phyloP scores from a whole-genome alignment of 2,797 vertebrate genomes.

The Anguilla marmorata region DNA sequence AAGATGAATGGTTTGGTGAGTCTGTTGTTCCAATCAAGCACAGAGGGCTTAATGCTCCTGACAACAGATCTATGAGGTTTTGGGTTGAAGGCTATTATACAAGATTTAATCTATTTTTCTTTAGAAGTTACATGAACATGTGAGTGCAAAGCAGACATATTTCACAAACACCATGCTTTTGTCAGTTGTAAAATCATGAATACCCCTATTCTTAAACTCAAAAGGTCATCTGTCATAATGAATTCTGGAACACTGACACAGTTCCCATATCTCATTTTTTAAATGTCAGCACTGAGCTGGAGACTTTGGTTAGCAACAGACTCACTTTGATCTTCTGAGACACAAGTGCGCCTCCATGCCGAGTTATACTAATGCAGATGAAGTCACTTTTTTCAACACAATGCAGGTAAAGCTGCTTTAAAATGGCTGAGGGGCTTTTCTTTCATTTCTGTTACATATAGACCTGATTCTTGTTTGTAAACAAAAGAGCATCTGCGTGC shows the following conservation, averaged over 20 bases:
- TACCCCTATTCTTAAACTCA: slow-evolving; percentile 48
- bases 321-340: slow-evolving; percentile 45
- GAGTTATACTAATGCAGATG: slow-evolving; percentile 20
- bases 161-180: slow-evolving; percentile 43
- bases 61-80: not conserved
- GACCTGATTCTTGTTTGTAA: too few relatives aligned
- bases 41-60: not conserved
- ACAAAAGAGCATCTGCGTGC: too few relatives aligned
- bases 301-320: slow-evolving; percentile 40
- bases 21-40: slow-evolving; percentile 21
- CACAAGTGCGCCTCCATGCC: slow-evolving; percentile 23
- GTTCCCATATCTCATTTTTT: slow-evolving; percentile 47
- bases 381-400: slow-evolving; percentile 27
- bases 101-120: slow-evolving; percentile 43
- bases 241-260: slow-evolving; percentile 42
- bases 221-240: slow-evolving; percentile 67
- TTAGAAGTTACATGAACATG: slow-evolving; percentile 50
- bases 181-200: slow-evolving; percentile 49
- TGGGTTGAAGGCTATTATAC: slow-evolving; percentile 9
- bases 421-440: not conserved
- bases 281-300: slow-evolving; percentile 48
- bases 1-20: slow-evolving; percentile 16
- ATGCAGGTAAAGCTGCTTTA: not conserved
- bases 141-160: slow-evolving; percentile 59
- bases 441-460: not conserved